Base-by-base conservation (phyloP, 2,113 vertebrate genomes). In the Pterocles gutturalis region DNA sequence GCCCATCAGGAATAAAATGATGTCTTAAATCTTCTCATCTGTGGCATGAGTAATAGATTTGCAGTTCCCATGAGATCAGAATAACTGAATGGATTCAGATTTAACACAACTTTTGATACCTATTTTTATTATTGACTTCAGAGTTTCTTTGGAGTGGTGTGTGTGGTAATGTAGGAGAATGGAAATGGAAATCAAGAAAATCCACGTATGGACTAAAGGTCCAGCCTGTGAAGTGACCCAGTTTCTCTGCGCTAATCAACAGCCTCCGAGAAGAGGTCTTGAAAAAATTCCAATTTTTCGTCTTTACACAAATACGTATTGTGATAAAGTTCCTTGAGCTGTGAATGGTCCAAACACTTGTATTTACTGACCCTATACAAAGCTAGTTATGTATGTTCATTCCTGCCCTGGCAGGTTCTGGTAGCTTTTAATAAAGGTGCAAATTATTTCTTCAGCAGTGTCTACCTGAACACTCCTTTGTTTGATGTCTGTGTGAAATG, bases 361-460 rank as follows among this genome's bases (percentile, higher is more conserved):
- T 49, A 82, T 87, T 73, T 76, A 87, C 26, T 90, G 41, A 76
- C 53, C 9, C 22, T 1, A 8, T 61, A 33, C 18, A 54, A 87
- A 76, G 15, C 46, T 57, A 60, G 55, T 10, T 73, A 77, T 77
- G 34, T 8, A 36, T 8, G 5, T 78, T 9, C 18, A 71, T 81
- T 89, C 19, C 51, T 89, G 22, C 1, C 1, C n/a, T 71, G 38
- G 43, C 51, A 91, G 61, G 55, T 82, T 95, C 53, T 61, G 33
- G 13, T 64, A 46, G 46, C 13, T 70, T 90, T 45, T 72, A 83
- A 61, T 82, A 91, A 72, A 83, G 33, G 49, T 65, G 22, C 17
- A 93, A 84, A 91, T 91, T 22, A 85, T 79, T 93, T 89, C 18
- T 67, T 93, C 61, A 94, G 21, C 18, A 31, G 5, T 85, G 69